A percentile compares a stretch with the other conserved stretches of the same genome.
These are phyloP conservation scores for Colostygia pectinataria DNA, from an alignment of 2,888 invertebrate species.

Conservation along the genomic window DNA sequence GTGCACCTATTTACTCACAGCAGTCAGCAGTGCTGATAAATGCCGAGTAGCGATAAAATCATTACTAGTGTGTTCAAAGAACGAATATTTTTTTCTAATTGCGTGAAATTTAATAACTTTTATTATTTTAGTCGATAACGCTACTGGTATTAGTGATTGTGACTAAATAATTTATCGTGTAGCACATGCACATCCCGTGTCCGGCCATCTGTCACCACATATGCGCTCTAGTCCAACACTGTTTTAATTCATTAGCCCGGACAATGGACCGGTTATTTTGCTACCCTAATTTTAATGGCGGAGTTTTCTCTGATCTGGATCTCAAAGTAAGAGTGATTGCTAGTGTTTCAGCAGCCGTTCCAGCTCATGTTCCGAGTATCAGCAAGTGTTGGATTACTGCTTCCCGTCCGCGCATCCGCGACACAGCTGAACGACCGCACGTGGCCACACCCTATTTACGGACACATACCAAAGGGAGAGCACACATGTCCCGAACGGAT, in stretches of 20 bases:
- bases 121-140: constrained; percentile 38
- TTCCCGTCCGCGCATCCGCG: constrained; percentile 80
- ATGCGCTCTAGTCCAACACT: constrained; percentile 72
- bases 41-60: constrained; percentile 25
- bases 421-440: constrained; percentile 81
- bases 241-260: constrained; percentile 77
- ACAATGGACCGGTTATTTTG: constrained; percentile 64
- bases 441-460: constrained; percentile 83
- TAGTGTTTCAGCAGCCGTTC: constrained; percentile 47
- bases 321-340: not conserved
- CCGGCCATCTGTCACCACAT: constrained; percentile 80
- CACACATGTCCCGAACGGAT: constrained; percentile 82
- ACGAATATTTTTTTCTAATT: constrained; percentile 41
- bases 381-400: constrained; percentile 77
- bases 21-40: constrained; percentile 38
- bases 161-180: constrained; percentile 66
- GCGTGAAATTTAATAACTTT: constrained; percentile 44
- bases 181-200: constrained; percentile 69
- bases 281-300: constrained; percentile 48
- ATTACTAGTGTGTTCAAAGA: constrained; percentile 29
- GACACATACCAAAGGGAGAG: constrained; percentile 78
- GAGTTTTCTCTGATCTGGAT: constrained; percentile 14
- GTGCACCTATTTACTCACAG: constrained; percentile 38
- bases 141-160: constrained; percentile 62
- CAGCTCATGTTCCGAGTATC: constrained; percentile 60